Evolutionary conservation across 2,888 invertebrate species (phyloP).

Genomic region (Reticulitermes lucifugus): DNA sequence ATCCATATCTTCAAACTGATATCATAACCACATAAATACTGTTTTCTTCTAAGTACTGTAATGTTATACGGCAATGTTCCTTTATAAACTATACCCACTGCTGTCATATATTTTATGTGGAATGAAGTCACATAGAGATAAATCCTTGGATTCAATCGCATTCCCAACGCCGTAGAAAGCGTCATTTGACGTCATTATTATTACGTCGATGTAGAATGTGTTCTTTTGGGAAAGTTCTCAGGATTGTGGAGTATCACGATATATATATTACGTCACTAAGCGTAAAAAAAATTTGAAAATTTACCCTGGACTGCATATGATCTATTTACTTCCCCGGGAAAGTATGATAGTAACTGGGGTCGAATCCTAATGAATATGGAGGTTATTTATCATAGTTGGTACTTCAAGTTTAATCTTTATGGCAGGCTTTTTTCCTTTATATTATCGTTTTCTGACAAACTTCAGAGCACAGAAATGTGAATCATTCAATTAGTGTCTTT

Average conservation of each 20-base stretch:
- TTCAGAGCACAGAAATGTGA: no score
- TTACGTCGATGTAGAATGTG: constrained; percentile 25
- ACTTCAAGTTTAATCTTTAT: no score
- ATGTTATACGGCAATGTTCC: background rate
- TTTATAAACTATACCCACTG: background rate
- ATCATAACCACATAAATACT: background rate
- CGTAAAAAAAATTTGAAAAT: no score
- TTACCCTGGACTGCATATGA: no score
- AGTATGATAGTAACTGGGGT: no score
- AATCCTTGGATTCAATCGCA: background rate
- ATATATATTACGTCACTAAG: background rate
- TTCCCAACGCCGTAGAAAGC: constrained; percentile 24
- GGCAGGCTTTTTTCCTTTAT: no score
- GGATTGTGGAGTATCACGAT: background rate
- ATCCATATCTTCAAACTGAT: background rate
- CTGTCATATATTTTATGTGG: background rate
- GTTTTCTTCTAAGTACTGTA: background rate
- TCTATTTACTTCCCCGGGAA: no score
- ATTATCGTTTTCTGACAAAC: no score
- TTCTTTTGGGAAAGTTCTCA: background rate
- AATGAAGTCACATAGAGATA: background rate
- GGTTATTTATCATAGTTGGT: no score
- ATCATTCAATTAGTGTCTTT: no score
- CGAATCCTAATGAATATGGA: no score
- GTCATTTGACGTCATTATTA: constrained; percentile 34